Evolutionary conservation across 2,113 vertebrate species (phyloP).

Genomic region (Diphyllodes magnificus): DNA sequence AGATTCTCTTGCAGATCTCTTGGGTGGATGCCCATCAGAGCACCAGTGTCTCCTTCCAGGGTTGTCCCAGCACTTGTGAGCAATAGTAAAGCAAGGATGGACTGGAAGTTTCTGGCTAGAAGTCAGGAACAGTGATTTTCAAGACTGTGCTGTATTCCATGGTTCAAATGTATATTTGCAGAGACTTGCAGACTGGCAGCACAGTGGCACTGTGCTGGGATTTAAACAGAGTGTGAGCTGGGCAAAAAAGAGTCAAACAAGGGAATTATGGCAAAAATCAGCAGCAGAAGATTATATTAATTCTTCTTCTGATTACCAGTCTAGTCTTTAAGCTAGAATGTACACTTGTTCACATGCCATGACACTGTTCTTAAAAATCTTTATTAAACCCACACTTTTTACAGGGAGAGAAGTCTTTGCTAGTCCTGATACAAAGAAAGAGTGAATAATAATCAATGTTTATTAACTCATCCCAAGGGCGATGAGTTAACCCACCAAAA

Average conservation of each 20-base stretch:
- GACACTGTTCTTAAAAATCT: neutral
- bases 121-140: neutral
- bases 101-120: neutral
- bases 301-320: neutral
- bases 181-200: neutral
- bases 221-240: neutral
- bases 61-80: neutral
- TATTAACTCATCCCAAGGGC: neutral
- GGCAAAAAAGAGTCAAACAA: neutral
- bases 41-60: neutral
- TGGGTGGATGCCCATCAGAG: neutral
- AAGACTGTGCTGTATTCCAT: neutral
- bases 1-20: neutral
- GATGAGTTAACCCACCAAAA: neutral
- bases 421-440: neutral
- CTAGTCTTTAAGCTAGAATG: neutral
- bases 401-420: neutral
- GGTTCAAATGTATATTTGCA: neutral
- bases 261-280: neutral
- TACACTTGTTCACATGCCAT: neutral
- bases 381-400: neutral
- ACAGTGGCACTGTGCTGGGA: neutral
- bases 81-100: neutral
- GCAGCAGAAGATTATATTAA: neutral
- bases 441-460: neutral